Evolutionary conservation across 2,888 invertebrate genomes (phyloP), one percentile per base, ranked within the genome.

Genomic region (Rhingia rostrata): DNA sequence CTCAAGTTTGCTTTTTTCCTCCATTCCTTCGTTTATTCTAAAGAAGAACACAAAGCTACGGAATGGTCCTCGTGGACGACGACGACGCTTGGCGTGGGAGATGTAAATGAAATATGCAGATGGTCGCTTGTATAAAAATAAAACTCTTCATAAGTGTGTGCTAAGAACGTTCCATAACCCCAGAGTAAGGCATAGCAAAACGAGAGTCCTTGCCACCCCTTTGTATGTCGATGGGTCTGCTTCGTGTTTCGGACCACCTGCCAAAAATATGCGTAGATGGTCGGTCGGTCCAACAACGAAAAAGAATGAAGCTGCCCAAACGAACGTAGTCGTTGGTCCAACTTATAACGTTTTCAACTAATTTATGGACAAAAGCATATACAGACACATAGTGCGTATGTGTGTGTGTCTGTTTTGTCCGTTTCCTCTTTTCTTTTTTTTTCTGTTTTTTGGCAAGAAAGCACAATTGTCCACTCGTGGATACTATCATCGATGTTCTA

Each of bases 91-190:
- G 75, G 87, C 86, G 86, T 87, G 87, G 86, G 87, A 86, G 87
- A 84, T 86, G 86, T 86, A 87, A 87, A 87, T 87, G 86, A 87
- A 87, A 87, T 86, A 87, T 87, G 87, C 87, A 87, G 86, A 87
- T 87, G 87, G 86, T 86, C 77, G 84, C 80, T 78, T 81, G 79
- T 86, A 72, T 77, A 72, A 85, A 85, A 85, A 81, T 81, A 85
- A 85, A 85, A 86, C 77, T 81, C 77, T 85, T 81, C 81, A 81
- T 86, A 86, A 81, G 85, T 86, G 81, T 85, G 77, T 77, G 72
- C 77, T 73, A 81, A 84, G 84, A 74, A 84, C 84, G 74, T 80
- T 74, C 58, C 74, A 60, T 84, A 79, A 70, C 74, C 84, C 79
- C 74, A 75, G 14, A 56, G 73, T 32, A 14, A 32, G 14, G 14